Conservation (phyloP, 2,888 invertebrate genomes). For the Chydorus sphaericus region DNA sequence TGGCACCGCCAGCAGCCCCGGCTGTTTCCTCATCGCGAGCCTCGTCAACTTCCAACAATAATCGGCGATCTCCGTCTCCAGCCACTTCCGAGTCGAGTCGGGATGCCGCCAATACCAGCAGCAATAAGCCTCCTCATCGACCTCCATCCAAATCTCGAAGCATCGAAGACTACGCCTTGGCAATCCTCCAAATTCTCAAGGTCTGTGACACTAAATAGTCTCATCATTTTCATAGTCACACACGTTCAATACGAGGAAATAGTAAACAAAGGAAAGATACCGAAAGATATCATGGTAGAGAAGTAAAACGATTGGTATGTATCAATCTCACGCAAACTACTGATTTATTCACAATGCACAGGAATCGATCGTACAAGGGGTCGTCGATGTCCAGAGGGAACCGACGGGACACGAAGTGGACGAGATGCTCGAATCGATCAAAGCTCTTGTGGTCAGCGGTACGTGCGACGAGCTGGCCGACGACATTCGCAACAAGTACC, state of each 20-base stretch:
- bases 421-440: slow-evolving; percentile 6
- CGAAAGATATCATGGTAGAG: too few species aligned
- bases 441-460: background rate
- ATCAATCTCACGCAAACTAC: too few species aligned
- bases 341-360: too few species aligned
- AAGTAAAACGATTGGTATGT: too few species aligned
- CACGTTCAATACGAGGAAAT: too few species aligned
- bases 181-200: background rate
- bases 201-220: too few species aligned
- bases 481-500: background rate
- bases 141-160: slow-evolving; percentile 24
- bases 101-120: background rate
- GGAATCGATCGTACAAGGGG: slow-evolving; percentile 1
- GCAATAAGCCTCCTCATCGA: background rate
- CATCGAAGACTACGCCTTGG: slow-evolving; percentile 22
- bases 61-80: slow-evolving; percentile 31
- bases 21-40: slow-evolving; percentile 21
- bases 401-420: background rate
- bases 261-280: too few species aligned
- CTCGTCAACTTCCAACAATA: too few species aligned
- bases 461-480: background rate
- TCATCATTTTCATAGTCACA: too few species aligned
- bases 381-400: background rate
- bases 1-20: slow-evolving; percentile 24
- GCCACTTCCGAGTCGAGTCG: slow-evolving; percentile 30